These are phyloP conservation scores for Taphrorychus bicolor DNA, from an alignment of 2,888 invertebrate species.

Conservation along the genomic window DNA sequence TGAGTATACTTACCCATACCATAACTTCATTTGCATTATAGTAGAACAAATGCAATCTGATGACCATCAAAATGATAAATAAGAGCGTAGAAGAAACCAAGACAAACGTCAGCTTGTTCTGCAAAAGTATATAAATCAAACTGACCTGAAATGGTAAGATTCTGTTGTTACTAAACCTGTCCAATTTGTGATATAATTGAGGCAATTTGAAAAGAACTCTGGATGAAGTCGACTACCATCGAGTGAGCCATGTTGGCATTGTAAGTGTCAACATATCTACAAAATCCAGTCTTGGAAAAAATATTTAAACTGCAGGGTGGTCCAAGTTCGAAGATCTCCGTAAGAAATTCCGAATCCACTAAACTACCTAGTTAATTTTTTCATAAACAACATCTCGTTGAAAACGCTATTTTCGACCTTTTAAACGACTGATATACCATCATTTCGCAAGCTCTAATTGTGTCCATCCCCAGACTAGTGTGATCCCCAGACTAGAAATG, in stretches of 20 bases:
- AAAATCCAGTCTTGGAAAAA: no score
- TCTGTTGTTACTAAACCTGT: not conserved
- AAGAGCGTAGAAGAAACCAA: not conserved
- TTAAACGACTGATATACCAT: no score
- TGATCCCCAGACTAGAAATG: no score
- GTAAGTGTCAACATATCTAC: slow-evolving; percentile 30
- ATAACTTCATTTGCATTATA: slow-evolving; percentile 9
- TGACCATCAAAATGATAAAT: not conserved
- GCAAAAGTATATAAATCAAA: slow-evolving; percentile 23
- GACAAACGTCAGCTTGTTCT: not conserved
- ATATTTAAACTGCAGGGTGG: no score
- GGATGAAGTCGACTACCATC: slow-evolving; percentile 36
- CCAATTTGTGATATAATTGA: slow-evolving; percentile 29
- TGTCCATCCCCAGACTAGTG: no score
- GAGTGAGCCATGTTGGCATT: slow-evolving; percentile 26
- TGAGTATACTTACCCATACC: slow-evolving; percentile 18
- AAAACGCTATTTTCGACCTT: no score
- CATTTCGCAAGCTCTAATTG: no score
- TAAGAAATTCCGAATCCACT: no score
- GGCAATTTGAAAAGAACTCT: slow-evolving; percentile 36
- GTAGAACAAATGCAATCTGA: not conserved
- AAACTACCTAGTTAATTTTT: no score
- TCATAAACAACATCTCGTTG: no score
- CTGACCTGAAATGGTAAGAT: not conserved
- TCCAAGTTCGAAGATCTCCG: no score